Conservation (phyloP, 2,888 invertebrate genomes). For the Caenorhabditis becei region DNA sequence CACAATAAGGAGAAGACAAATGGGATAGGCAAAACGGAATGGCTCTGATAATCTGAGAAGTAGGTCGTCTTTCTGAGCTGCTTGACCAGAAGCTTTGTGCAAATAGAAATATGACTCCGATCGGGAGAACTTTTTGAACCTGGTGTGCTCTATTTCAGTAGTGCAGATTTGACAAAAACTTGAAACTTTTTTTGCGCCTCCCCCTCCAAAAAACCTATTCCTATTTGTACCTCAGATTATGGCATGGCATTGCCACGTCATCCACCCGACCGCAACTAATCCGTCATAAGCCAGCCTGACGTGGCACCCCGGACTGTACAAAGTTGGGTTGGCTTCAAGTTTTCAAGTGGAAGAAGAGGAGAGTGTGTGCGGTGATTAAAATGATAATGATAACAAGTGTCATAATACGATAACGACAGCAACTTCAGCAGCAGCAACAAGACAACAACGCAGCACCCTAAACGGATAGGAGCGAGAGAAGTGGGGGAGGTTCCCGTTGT, state of each 20-base stretch:
- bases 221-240: conserved; percentile 2
- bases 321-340: background rate
- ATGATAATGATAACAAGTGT: conserved; percentile 23
- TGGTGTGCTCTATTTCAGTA: too few relatives aligned
- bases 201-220: background rate
- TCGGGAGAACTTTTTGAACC: conserved; percentile 4
- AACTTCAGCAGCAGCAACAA: background rate
- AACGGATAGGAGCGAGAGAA: conserved; percentile 6
- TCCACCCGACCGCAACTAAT: conserved; percentile 16
- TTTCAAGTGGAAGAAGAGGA: background rate
- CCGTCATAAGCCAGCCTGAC: conserved; percentile 20
- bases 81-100: too few relatives aligned
- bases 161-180: too few relatives aligned
- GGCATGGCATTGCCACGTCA: background rate
- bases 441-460: background rate
- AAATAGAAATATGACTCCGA: too few relatives aligned
- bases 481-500: conserved; percentile 25
- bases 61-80: conserved; percentile 10
- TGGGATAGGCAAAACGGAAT: conserved; percentile 5
- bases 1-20: conserved; percentile 10
- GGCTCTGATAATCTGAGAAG: background rate
- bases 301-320: conserved; percentile 1
- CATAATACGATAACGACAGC: conserved; percentile 25
- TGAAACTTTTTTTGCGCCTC: too few relatives aligned
- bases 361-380: conserved; percentile 23